Base-by-base conservation (phyloP, 2,888 invertebrate genomes). In the Diaphora mendica region DNA sequence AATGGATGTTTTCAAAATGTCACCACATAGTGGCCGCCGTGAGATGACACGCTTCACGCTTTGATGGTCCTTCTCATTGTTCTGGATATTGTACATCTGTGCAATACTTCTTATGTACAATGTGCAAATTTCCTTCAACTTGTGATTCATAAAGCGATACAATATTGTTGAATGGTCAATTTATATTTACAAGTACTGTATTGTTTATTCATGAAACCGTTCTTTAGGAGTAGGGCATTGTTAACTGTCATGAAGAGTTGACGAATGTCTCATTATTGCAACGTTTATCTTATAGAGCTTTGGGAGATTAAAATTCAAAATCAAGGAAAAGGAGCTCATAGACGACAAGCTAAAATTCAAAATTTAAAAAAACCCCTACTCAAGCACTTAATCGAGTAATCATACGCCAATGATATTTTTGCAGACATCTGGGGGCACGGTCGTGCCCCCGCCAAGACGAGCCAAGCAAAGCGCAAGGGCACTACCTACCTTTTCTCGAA, bases 1-100 rank as follows among this genome's bases (percentile, higher is more conserved):
- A 79, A 85, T 83, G 69, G 70, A 80, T 73, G 77, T 83, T 85
- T 83, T 85, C 75, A 78, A 83, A n/a, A 82, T 85, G 85, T 81
- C 79, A 89, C 77, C 77, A 73, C 80, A 88, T 85, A 85, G 79
- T 79, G 78, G 74, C 81, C 85, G 79, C 80, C 80, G 75, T 83
- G 85, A 80, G 86, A 87, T 86, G 86, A 80, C 77, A 85, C 85
- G 86, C 88, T 88, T 89, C 86, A 89, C 80, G 89, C 86, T 80
- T 76, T 73, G 78, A 64, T 77, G 79, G 75, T 73, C 82, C 75
- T 72, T 70, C 72, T 77, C 66, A 85, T 83, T 85, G 83, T 86
- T 80, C 78, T 79, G 42, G 78, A 78, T 78, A 79, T 73, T 79
- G 73, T 73, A 74, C 77, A 75, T 72, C 80, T 77, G 77, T 73